Conservation (phyloP, 2,888 invertebrate species). For the Sycophila texana region DNA sequence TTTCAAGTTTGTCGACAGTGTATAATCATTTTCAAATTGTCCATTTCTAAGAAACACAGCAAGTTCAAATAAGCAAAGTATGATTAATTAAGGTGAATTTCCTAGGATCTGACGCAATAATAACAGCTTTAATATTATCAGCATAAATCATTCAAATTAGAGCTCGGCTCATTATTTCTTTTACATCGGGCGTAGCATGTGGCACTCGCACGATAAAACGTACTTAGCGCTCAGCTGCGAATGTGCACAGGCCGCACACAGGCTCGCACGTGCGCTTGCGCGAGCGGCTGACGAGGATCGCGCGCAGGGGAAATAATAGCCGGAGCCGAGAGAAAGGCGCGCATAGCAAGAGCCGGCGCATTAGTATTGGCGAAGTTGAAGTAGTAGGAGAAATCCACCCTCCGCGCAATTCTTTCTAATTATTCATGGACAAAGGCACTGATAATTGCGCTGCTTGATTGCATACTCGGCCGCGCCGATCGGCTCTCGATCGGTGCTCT, state of each 20-base stretch:
- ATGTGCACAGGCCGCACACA: neutral
- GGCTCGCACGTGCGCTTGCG: neutral
- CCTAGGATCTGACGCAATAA: neutral
- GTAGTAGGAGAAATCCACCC: conserved; percentile 57
- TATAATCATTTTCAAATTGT: too few relatives aligned
- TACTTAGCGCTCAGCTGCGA: conserved; percentile 40
- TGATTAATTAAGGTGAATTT: conserved; percentile 3
- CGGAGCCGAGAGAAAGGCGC: conserved; percentile 36
- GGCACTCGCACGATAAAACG: conserved; percentile 51
- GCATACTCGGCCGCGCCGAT: conserved; percentile 68
- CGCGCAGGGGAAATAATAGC: conserved; percentile 42
- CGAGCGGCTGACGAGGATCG: conserved; percentile 7
- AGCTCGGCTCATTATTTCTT: conserved; percentile 40
- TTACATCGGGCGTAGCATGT: conserved; percentile 21
- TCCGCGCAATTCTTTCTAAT: conserved; percentile 68
- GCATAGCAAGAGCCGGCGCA: conserved; percentile 37
- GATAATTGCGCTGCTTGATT: conserved; percentile 73
- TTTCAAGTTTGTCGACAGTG: too few relatives aligned
- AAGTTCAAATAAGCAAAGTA: neutral
- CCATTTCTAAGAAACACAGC: too few relatives aligned
- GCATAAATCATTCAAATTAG: conserved; percentile 47
- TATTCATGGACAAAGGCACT: conserved; percentile 72
- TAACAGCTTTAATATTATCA: conserved; percentile 1
- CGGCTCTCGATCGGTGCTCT: conserved; percentile 59
- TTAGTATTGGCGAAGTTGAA: neutral